Evolutionary conservation across 2,888 invertebrate genomes (phyloP).

Genomic region (Dione vanillae): DNA sequence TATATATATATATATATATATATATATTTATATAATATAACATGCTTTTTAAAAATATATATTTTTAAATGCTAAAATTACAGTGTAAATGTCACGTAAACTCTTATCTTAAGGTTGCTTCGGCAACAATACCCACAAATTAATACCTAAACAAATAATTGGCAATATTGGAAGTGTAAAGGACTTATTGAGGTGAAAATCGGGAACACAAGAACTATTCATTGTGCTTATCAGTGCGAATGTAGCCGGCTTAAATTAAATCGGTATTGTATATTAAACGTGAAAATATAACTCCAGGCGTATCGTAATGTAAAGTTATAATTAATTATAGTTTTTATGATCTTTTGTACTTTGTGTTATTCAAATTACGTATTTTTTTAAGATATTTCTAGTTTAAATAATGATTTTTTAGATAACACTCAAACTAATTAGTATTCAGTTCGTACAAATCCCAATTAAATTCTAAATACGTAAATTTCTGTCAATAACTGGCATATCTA

Average conservation of each 20-base stretch:
- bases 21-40: not conserved
- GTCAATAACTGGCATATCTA: too few species aligned
- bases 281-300: not conserved
- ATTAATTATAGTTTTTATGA: not conserved
- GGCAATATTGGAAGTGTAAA: conserved; percentile 23
- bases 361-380: not conserved
- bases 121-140: conserved; percentile 12
- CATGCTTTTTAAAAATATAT: not conserved
- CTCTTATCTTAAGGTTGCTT: conserved; percentile 14
- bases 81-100: not conserved
- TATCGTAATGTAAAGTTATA: not conserved
- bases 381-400: too few species aligned
- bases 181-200: conserved; percentile 22
- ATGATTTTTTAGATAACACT: too few species aligned
- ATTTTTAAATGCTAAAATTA: not conserved
- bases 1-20: too few species aligned
- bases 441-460: too few species aligned
- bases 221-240: conserved; percentile 12
- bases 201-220: conserved; percentile 24
- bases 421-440: too few species aligned
- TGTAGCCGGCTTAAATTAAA: conserved; percentile 13
- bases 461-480: too few species aligned
- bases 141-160: conserved; percentile 26
- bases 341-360: not conserved
- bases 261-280: conserved; percentile 1